Evolutionary conservation across 2,888 invertebrate species (phyloP), one percentile per base, ranked within the genome.

Genomic region (Chalcosyrphus nemorum): DNA sequence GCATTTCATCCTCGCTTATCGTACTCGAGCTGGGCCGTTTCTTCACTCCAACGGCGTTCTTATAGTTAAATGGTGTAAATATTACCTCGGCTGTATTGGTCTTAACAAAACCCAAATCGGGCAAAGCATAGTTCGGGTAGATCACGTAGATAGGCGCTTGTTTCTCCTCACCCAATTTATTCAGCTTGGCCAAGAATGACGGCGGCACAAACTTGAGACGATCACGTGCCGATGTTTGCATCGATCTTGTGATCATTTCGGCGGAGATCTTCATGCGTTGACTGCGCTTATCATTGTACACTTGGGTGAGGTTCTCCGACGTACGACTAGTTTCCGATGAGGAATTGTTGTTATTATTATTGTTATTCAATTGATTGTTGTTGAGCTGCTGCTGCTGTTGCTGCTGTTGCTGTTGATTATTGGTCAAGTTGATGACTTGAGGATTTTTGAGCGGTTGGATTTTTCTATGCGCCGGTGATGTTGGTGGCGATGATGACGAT

Each of bases 81-180:
- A 97, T 94, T 87, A 96, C 95, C 45, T 94, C 93, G 21, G 93
- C 90, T 80, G 93, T 92, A 84, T 91, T 89, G 75, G 91, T 92
- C 87, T 92, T 92, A 71, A 98, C 93, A 91, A 98, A 98, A 87
- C 96, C 96, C 87, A 98, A 93, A 92, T 97, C 96, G 17, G 98
- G 97, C 82, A 98, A 92, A 5, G 97, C 95, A 89, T 98, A 98
- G 91, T 96, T 97, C 27, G 98, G 97, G 92, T 97, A 98, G 86
- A 97, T 94, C 47, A 98, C 95, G 91, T 96, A 97, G 1, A 97
- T 96, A 2, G 97, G 96, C 88, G 95, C 96, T 88, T 94, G 90
- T 4, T 89, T 91, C 89, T 93, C 93, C 86, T 93, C 94, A 5
- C 93, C 94, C 89, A 94, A 92, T 89, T 94, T 95, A 50, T 91